Evolutionary conservation across 2,113 vertebrate species (phyloP), one percentile per base, ranked within the genome.

Genomic region (Psammodynastes pulverulentus): DNA sequence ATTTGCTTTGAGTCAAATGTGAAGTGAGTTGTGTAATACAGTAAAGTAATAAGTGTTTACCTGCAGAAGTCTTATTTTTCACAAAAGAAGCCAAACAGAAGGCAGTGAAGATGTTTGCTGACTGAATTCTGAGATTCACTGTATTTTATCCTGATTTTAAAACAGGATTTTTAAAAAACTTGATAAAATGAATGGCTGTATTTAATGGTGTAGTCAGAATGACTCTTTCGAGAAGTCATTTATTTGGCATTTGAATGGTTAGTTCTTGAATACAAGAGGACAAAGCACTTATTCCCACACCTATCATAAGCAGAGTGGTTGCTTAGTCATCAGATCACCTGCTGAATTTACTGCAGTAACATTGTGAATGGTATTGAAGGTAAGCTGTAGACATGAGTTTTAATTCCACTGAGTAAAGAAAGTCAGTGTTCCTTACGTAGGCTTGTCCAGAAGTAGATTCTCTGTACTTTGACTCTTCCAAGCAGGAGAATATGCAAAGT

Each of bases 1-100:
- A 92, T 91, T 88, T 85, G 24, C 1, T 58, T 92, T n/a, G 46
- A 87, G 51, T 24, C 46, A 90, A 72, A 90, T 1, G 91, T 84
- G 90, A 52, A 67, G 52, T 26, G 49, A 88, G 49, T 91, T 2
- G 52, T 23, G 46, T 89, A 72, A 91, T 2, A 91, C 84, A 91
- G 85, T 26, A 85, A 89, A 67, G 90, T 45, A 23, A 3, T 1
- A 0, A 62, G 39, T 8, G 0, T 54, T 10, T 86, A 87, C 7
- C 1, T 0, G 53, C 87, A 92, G 88, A 10, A 72, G 90, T 49
- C 52, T 12, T 72, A 92, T 90, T 87, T 8, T 87, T 94, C 67
- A 34, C 34, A 1, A 86, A 26, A 24, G 49, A 53, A 93, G 62
- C 13, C n/a, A 52, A 26, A 54, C 56, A 0, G 86, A 92, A 34